These are phyloP conservation scores for Hepsetus odoe DNA, from an alignment of 2,113 vertebrate species.

Conservation along the genomic window DNA sequence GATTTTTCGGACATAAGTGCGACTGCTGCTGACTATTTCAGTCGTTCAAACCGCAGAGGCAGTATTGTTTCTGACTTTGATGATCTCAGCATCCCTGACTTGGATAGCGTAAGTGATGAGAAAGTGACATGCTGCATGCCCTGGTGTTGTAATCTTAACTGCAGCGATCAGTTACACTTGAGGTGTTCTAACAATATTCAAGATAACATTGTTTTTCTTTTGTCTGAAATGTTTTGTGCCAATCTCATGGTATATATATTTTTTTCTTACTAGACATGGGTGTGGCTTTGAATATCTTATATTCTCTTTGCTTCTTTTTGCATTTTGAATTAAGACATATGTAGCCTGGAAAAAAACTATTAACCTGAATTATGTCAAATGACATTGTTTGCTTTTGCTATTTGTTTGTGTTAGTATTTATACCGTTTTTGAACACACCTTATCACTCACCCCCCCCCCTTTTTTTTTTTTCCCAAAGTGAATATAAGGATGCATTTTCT, in stretches of 20 bases:
- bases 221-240: background rate
- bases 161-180: background rate
- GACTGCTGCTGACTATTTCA: conserved; percentile 94
- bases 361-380: background rate
- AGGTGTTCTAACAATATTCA: background rate
- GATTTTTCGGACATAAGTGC: conserved; percentile 87
- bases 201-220: background rate
- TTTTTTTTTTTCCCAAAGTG: too few relatives aligned
- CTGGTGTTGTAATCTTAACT: conserved; percentile 1
- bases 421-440: too few relatives aligned
- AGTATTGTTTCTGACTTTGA: conserved; percentile 91
- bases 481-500: too few relatives aligned
- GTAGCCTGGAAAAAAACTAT: too few relatives aligned
- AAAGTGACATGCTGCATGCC: conserved; percentile 16
- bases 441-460: too few relatives aligned
- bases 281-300: too few relatives aligned
- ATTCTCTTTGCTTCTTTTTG: too few relatives aligned
- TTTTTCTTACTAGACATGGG: too few relatives aligned
- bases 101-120: conserved; percentile 84
- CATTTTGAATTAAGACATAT: too few relatives aligned
- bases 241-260: too few relatives aligned
- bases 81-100: conserved; percentile 82
- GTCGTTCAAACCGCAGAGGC: conserved; percentile 88
- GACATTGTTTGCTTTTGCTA: background rate
- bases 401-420: background rate